Percentiles rank a stretch among this genome's conserved stretches.
Conservation (phyloP, 1,140 invertebrate genomes). For the Oreohelix idahoensis region DNA sequence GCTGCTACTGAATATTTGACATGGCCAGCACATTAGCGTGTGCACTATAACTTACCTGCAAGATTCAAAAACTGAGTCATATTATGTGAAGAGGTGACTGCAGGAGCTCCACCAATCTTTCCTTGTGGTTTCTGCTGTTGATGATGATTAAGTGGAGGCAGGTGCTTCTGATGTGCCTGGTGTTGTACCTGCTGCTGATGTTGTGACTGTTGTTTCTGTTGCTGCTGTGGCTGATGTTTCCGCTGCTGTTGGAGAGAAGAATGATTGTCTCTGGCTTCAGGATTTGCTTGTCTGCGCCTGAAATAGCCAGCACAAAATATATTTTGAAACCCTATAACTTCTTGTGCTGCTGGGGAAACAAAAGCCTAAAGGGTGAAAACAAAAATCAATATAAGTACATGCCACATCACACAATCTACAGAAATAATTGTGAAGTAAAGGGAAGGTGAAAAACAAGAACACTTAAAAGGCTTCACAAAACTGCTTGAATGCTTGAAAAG, state of each 20-base stretch:
- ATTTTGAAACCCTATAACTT: no score
- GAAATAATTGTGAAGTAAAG: no score
- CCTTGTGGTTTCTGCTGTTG: not conserved
- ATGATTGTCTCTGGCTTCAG: not conserved
- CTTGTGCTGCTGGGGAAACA: no score
- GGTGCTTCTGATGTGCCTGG: not conserved
- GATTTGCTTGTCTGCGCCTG: not conserved
- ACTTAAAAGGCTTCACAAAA: no score
- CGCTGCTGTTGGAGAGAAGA: not conserved
- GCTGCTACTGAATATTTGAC: no score
- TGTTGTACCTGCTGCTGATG: conserved; percentile 11
- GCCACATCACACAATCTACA: no score
- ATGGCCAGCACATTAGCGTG: no score
- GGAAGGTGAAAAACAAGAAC: no score
- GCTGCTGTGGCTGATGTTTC: not conserved
- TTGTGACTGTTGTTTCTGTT: not conserved
- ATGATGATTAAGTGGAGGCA: not conserved
- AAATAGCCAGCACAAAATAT: no score
- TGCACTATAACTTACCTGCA: conserved; percentile 41
- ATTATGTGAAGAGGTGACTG: conserved; percentile 7
- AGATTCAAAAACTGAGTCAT: conserved; percentile 33
- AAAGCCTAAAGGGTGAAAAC: no score
- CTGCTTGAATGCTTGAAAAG: no score
- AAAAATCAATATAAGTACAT: no score
- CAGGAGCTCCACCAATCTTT: not conserved